Conservation (phyloP, 2,888 invertebrate genomes). For the Piscicola geometra region DNA sequence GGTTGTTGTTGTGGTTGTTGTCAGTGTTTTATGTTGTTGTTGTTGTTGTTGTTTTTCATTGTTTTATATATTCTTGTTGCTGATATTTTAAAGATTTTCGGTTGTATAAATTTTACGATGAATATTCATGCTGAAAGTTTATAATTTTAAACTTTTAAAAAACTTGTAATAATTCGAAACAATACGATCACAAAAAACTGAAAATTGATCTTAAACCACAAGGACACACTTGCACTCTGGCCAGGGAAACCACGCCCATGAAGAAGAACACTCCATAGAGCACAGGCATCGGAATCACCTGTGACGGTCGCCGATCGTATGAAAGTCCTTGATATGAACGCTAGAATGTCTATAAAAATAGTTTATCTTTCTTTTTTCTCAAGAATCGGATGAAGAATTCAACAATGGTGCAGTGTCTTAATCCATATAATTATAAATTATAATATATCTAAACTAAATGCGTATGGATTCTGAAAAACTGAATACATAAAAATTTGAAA, state of each 20-base stretch:
- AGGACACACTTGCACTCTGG: slow-evolving; percentile 64
- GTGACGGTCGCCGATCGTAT: too few species aligned
- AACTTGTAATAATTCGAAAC: background rate
- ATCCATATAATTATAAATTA: background rate
- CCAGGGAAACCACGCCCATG: slow-evolving; percentile 89
- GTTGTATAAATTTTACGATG: too few species aligned
- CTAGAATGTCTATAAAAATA: too few species aligned
- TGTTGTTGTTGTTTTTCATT: too few species aligned
- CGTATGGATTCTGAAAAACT: background rate
- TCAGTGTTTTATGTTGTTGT: too few species aligned
- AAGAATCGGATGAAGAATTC: too few species aligned
- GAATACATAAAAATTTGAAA: background rate
- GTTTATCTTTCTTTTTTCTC: too few species aligned
- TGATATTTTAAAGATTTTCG: too few species aligned
- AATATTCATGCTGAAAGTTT: background rate
- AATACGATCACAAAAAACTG: too few species aligned
- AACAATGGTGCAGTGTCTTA: background rate
- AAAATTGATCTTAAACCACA: background rate
- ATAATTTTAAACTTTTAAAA: background rate
- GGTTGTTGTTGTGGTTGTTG: too few species aligned
- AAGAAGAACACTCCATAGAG: slow-evolving; percentile 44
- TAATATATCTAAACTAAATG: background rate
- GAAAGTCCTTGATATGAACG: too few species aligned
- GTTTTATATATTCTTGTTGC: too few species aligned
- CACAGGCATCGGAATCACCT: slow-evolving; percentile 44